Evolutionary conservation across 2,797 vertebrate species (phyloP).

Genomic region (Macropodus opercularis): DNA sequence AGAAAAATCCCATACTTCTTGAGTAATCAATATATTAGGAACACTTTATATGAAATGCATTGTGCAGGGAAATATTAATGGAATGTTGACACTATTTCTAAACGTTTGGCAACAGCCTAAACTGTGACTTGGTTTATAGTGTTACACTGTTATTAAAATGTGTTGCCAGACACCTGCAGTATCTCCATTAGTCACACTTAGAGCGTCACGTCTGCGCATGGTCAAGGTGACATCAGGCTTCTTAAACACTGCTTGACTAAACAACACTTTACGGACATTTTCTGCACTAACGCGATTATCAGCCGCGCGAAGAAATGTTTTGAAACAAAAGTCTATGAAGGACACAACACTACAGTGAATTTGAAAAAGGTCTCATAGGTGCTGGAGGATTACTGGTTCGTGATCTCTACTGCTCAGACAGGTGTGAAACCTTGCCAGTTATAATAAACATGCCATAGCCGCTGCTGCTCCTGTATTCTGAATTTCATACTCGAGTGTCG

Average conservation of each 20-base stretch:
- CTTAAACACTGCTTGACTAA: not conserved
- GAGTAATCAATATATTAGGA: too few species aligned
- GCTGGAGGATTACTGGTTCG: not conserved
- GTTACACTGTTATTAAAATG: not conserved
- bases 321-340: not conserved
- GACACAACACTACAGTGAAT: too few species aligned
- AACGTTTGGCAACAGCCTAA: not conserved
- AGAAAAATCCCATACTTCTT: too few species aligned
- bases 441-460: not conserved
- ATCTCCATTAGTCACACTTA: conserved; percentile 4
- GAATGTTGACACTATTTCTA: not conserved
- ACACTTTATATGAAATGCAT: too few species aligned
- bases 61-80: too few species aligned
- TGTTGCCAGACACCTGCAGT: not conserved
- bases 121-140: not conserved
- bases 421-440: not conserved
- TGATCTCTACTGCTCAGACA: not conserved
- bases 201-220: conserved; percentile 8
- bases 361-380: not conserved
- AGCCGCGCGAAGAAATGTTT: not conserved
- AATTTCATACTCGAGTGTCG: conserved; percentile 21
- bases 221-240: conserved; percentile 46
- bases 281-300: not conserved
- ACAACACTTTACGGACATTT: not conserved
- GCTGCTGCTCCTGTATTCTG: not conserved